Base-by-base conservation (phyloP, 2,113 vertebrate species). In the Equus przewalskii region DNA sequence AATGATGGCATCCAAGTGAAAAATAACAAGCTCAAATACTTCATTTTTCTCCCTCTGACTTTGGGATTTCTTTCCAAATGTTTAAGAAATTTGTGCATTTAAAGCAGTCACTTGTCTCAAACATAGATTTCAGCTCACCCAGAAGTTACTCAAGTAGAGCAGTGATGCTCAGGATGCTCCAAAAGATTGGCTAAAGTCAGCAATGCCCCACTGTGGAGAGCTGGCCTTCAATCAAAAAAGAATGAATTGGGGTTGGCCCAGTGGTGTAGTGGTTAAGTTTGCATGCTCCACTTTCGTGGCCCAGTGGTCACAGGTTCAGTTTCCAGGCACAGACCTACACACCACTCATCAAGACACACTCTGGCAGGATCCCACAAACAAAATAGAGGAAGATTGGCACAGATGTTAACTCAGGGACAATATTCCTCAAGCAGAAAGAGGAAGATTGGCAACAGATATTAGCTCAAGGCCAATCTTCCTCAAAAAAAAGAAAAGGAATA, bases 1-100 rank as follows among this genome's bases (percentile, higher is more conserved):
- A 95, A 94, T 67, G 46, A 94, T 92, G 18, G 21, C 24, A 69
- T 41, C 7, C 72, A 49, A 89, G 19, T 70, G 36, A 96, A 91
- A 83, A 33, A 93, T 60, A 70, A 36, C 44, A 85, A 91, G 22
- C 1, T 54, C 62, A 41, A 65, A 49, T 69, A 73, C 54, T 97
- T 89, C 44, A 65, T 94, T 83, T 85, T 93, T 94, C 44, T 95
- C 19, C 24, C 44, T 81, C 15, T 60, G 18, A 60, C 6, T 89
- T 85, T 78, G 1, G 15, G 15, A 65, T 64, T 65, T 12, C 33
- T 51, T 85, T 85, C 36, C 44, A 41, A 78, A 91, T 87, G 36
- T 96, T 8, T 41, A 97, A 89, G 26, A 4, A 64, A 86, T 36
- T 14, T 65, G 10, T 82, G 46, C 28, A 69, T 85, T 85, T 84